These are phyloP conservation scores for Calliphora vomitoria DNA, from an alignment of 2,888 invertebrate species.

Conservation along the genomic window DNA sequence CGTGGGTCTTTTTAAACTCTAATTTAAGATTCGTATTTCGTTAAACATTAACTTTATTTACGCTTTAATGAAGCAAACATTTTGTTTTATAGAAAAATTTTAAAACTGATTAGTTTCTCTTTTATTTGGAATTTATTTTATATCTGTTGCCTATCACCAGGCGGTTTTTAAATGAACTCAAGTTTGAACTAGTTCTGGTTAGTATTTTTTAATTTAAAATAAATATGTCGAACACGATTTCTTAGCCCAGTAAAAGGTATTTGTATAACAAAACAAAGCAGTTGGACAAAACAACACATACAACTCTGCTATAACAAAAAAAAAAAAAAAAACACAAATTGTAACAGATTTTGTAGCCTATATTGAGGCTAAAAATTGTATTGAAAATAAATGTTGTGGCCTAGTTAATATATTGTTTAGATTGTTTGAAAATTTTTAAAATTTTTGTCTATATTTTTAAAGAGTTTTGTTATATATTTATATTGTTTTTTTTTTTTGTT, in stretches of 20 bases:
- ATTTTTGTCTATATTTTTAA: not conserved
- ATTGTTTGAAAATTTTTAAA: not conserved
- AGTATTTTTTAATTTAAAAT: slow-evolving; percentile 34
- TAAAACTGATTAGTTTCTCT: not conserved
- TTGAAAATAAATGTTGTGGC: slow-evolving; percentile 53
- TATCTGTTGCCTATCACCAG: slow-evolving; percentile 26
- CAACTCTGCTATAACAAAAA: not conserved
- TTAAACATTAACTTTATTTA: slow-evolving; percentile 21
- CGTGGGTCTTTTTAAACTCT: no score
- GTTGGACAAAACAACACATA: slow-evolving; percentile 2
- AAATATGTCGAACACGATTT: slow-evolving; percentile 24
- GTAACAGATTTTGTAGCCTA: slow-evolving; percentile 44
- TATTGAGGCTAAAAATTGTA: slow-evolving; percentile 16
- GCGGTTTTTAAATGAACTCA: slow-evolving; percentile 29
- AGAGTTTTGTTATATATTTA: slow-evolving; percentile 19
- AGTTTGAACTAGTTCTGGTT: slow-evolving; percentile 28
- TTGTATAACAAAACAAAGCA: slow-evolving; percentile 10
- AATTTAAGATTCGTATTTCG: no score
- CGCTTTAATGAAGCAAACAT: slow-evolving; percentile 21
- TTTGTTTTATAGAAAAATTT: no score
- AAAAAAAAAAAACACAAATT: slow-evolving; percentile 13
- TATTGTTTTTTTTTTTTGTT: not conserved
- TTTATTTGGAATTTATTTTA: not conserved
- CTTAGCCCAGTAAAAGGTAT: not conserved
- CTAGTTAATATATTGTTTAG: slow-evolving; percentile 28